Conservation (phyloP, 2,113 vertebrate species). For the Pheucticus melanocephalus region DNA sequence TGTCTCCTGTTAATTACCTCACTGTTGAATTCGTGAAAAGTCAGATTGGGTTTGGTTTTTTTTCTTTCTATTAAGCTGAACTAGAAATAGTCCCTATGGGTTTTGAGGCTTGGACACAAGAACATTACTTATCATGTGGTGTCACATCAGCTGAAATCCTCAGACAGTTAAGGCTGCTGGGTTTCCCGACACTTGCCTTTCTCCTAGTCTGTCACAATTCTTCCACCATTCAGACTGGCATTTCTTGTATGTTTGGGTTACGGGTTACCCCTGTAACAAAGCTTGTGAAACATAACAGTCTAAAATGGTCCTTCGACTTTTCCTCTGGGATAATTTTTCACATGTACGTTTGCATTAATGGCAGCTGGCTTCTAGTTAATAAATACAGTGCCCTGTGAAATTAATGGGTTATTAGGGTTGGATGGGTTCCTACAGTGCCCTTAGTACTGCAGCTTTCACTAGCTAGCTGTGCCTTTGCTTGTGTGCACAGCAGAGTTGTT, state of each 20-base stretch:
- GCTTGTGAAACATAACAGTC: background rate
- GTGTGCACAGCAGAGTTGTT: constrained; percentile 36
- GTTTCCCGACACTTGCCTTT: constrained; percentile 1
- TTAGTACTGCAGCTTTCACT: constrained; percentile 22
- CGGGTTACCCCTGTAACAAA: background rate
- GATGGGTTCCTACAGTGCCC: background rate
- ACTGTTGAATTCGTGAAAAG: background rate
- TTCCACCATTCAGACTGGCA: background rate
- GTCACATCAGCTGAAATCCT: background rate
- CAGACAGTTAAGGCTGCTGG: background rate
- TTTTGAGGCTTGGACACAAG: background rate
- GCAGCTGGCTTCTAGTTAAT: background rate
- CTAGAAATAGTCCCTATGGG: background rate
- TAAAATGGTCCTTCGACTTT: background rate
- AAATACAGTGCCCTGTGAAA: constrained; percentile 17
- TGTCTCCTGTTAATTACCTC: background rate
- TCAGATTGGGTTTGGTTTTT: background rate
- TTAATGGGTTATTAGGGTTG: background rate
- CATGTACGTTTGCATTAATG: background rate
- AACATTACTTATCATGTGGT: background rate
- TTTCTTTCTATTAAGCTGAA: background rate
- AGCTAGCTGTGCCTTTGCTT: constrained; percentile 15
- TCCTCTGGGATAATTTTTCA: background rate
- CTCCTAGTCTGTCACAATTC: background rate
- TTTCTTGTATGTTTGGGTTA: background rate